A percentile compares a stretch with the other conserved stretches of the same genome.
Evolutionary conservation across 2,888 invertebrate species (phyloP).

Genomic region (Hemicrepidius hirtus): DNA sequence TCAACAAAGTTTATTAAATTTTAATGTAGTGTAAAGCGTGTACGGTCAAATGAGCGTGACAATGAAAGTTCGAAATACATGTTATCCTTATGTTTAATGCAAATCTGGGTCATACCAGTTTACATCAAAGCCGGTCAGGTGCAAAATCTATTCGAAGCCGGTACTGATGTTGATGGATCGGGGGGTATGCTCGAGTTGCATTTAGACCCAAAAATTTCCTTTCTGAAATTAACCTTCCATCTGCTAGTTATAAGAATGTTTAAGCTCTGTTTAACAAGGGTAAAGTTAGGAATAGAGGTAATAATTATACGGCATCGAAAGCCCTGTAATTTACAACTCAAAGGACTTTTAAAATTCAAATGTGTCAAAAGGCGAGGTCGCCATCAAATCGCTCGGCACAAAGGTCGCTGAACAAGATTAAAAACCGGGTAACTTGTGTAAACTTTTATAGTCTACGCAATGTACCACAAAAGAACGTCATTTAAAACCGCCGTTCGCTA

Average conservation of each 20-base stretch:
- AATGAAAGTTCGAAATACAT: not conserved
- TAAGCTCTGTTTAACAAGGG: slow-evolving; percentile 29
- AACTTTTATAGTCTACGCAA: slow-evolving; percentile 33
- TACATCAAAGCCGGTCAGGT: slow-evolving; percentile 28
- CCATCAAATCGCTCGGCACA: slow-evolving; percentile 33
- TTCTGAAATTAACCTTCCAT: slow-evolving; percentile 1
- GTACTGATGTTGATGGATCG: slow-evolving; percentile 32
- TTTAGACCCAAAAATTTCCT: not conserved
- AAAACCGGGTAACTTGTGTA: slow-evolving; percentile 41
- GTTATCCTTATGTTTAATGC: slow-evolving; percentile 18
- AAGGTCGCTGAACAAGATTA: slow-evolving; percentile 41
- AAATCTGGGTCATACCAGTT: slow-evolving; percentile 22
- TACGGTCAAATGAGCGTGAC: no score
- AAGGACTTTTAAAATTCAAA: slow-evolving; percentile 51
- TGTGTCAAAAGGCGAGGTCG: slow-evolving; percentile 40
- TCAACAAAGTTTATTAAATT: no score
- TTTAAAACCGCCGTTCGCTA: slow-evolving; percentile 23
- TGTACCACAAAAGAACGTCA: slow-evolving; percentile 29
- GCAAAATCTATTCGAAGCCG: slow-evolving; percentile 24
- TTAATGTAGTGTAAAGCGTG: no score
- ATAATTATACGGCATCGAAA: slow-evolving; percentile 48
- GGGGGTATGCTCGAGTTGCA: not conserved
- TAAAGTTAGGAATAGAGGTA: slow-evolving; percentile 35
- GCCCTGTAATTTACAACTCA: slow-evolving; percentile 52
- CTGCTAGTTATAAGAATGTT: slow-evolving; percentile 17